phyloP scores from a whole-genome alignment of 2,113 vertebrate species.

The Crotalus viridis region DNA sequence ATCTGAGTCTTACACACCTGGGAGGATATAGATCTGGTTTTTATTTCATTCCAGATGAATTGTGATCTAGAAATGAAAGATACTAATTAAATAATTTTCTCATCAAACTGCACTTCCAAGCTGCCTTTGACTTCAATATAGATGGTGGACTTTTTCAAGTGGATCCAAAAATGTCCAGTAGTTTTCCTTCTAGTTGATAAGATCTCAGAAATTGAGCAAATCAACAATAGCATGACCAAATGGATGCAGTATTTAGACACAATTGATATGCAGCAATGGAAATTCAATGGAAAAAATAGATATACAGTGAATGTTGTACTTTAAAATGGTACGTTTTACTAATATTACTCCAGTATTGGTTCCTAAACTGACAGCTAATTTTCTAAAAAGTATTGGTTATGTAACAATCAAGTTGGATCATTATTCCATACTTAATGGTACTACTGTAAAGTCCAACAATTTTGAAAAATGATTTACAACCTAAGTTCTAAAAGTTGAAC shows the following conservation, averaged over 20 bases:
- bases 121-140: neutral
- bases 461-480: neutral
- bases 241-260: neutral
- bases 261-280: neutral
- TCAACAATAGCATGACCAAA: neutral
- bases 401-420: neutral
- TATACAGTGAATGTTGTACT: neutral
- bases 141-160: neutral
- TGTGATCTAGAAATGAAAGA: neutral
- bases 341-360: neutral
- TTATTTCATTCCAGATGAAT: neutral
- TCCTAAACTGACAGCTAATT: neutral
- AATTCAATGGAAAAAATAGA: neutral
- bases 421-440: neutral
- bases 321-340: neutral
- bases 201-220: neutral
- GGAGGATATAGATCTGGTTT: neutral
- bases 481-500: neutral
- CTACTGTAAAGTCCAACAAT: neutral
- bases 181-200: neutral
- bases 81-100: neutral
- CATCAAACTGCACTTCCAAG: neutral
- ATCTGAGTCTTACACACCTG: neutral
- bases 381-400: neutral
- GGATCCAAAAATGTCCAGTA: neutral